phyloP scores from a whole-genome alignment of 1,140 invertebrate genomes.

The Tetraneura akinire region DNA sequence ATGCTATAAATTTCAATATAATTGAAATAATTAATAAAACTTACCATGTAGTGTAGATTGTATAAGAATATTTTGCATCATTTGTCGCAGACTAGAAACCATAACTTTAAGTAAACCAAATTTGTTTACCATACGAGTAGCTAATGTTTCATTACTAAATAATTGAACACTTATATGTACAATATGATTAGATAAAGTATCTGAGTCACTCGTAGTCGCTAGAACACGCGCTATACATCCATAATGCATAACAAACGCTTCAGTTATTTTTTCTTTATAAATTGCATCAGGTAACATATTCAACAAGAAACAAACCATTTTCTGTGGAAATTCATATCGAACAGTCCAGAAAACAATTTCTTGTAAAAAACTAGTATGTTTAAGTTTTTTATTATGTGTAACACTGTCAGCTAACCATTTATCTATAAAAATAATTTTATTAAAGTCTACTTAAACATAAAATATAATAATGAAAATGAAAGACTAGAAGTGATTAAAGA shows the following conservation, averaged over 20 bases:
- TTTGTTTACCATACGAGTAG: slow-evolving; percentile 86
- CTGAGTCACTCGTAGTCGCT: slow-evolving; percentile 80
- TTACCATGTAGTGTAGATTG: slow-evolving; percentile 82
- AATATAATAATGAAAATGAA: too few species aligned
- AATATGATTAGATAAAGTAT: slow-evolving; percentile 89
- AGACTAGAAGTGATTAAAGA: too few species aligned
- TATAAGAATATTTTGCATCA: slow-evolving; percentile 90
- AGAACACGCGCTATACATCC: slow-evolving; percentile 89
- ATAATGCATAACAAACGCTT: slow-evolving; percentile 94
- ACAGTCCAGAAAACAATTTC: slow-evolving; percentile 98
- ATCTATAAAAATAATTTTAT: neutral
- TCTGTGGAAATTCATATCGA: slow-evolving; percentile 95
- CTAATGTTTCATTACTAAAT: slow-evolving; percentile 90
- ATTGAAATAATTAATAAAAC: neutral
- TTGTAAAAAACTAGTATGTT: slow-evolving; percentile 87
- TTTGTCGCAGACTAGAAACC: slow-evolving; percentile 88
- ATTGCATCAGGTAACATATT: slow-evolving; percentile 93
- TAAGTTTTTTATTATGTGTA: slow-evolving; percentile 64
- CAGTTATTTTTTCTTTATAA: slow-evolving; percentile 90
- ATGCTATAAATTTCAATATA: neutral
- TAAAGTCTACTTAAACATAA: too few species aligned
- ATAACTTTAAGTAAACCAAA: slow-evolving; percentile 89
- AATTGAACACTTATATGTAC: slow-evolving; percentile 96
- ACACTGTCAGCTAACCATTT: neutral
- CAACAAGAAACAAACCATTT: slow-evolving; percentile 90